Percentiles rank a stretch among this genome's conserved stretches.
phyloP scores from a whole-genome alignment of 2,113 vertebrate genomes.

The Stomatorhinus ivindoensis region DNA sequence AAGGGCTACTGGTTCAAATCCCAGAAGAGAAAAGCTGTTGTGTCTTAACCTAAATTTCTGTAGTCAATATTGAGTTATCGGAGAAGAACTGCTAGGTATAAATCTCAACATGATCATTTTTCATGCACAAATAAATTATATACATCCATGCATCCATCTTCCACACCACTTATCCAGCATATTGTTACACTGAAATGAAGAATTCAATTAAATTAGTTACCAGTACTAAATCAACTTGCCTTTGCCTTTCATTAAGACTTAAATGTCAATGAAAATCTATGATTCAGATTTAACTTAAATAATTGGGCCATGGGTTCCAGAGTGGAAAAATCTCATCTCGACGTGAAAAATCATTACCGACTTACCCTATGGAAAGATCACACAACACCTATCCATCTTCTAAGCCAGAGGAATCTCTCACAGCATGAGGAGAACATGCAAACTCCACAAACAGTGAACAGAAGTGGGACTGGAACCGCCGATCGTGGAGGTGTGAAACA shows the following conservation, averaged over 20 bases:
- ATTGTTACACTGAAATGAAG: not conserved
- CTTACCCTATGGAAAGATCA: not conserved
- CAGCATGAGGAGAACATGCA: not conserved
- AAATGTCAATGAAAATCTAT: not conserved
- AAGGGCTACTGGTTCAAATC: not conserved
- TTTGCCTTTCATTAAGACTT: conserved; percentile 8
- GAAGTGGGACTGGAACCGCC: not conserved
- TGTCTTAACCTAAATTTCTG: not conserved
- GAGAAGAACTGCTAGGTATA: not conserved
- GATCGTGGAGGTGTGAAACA: not conserved
- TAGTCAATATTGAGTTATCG: not conserved
- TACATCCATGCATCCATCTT: not conserved
- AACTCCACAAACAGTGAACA: not conserved
- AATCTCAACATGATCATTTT: not conserved
- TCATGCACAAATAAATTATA: not conserved
- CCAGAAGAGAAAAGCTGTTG: not conserved
- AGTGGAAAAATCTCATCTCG: not conserved
- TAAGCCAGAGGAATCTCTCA: not conserved
- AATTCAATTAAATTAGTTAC: not conserved
- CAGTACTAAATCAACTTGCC: not conserved
- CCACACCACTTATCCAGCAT: not conserved
- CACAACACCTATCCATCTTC: not conserved
- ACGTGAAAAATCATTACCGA: not conserved
- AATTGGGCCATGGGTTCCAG: not conserved
- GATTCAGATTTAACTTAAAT: not conserved